Evolutionary conservation across 1,140 invertebrate species (phyloP).

Genomic region (Homarus americanus): DNA sequence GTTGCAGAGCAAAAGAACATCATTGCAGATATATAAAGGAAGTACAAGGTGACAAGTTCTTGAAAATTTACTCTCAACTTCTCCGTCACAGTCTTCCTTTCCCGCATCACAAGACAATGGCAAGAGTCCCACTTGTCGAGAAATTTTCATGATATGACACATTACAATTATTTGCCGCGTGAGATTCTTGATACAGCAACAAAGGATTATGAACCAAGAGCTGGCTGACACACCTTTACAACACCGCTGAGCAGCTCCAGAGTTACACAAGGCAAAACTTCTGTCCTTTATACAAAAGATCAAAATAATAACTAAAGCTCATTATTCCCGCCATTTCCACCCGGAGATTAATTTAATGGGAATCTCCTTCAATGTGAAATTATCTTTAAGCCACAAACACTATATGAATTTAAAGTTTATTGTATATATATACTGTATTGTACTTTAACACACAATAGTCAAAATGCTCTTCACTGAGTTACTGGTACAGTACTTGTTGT

Average conservation of each 20-base stretch:
- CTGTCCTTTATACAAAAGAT: not conserved
- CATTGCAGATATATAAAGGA: conserved; percentile 31
- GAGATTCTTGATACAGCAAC: conserved; percentile 15
- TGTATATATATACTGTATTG: conserved; percentile 29
- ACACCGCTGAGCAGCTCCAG: not conserved
- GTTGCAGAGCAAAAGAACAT: conserved; percentile 33
- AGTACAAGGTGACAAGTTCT: not conserved
- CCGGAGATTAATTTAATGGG: not conserved
- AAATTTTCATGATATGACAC: not conserved
- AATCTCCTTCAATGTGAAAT: not conserved
- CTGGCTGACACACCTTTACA: not conserved
- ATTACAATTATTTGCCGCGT: not conserved
- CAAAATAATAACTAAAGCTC: not conserved
- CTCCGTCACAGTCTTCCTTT: conserved; percentile 45
- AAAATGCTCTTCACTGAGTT: not conserved
- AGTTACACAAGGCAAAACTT: not conserved
- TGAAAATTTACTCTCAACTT: conserved; percentile 35
- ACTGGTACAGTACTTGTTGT: not conserved
- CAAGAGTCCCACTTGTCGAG: not conserved
- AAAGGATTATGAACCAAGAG: not conserved
- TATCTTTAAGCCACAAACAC: not conserved
- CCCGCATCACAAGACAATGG: conserved; percentile 22
- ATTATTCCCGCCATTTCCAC: not conserved
- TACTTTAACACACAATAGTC: not conserved
- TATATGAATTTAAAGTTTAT: not conserved